Conservation (phyloP, 2,797 vertebrate species). For the Manis javanica region DNA sequence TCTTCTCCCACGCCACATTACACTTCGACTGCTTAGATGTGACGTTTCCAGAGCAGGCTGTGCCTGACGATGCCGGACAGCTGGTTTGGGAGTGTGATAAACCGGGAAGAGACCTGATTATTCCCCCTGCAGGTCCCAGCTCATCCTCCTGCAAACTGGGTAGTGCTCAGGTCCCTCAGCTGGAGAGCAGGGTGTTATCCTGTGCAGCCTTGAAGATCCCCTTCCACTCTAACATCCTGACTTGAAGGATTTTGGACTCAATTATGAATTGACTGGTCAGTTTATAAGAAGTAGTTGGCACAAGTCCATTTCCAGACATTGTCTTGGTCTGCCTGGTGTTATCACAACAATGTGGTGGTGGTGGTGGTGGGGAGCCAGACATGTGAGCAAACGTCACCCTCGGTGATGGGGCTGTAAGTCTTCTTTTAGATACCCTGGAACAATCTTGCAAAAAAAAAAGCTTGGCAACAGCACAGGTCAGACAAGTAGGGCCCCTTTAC, state of each 20-base stretch:
- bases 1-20: no score
- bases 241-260: not conserved
- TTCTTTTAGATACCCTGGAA: not conserved
- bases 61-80: not conserved
- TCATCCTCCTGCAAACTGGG: not conserved
- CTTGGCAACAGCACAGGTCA: not conserved
- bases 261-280: not conserved
- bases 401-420: not conserved
- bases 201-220: no score
- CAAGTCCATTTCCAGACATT: not conserved
- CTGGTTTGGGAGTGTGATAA: fast-evolving
- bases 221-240: not conserved
- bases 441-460: not conserved
- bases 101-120: not conserved
- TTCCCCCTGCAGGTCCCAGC: not conserved
- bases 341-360: not conserved
- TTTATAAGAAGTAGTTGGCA: not conserved
- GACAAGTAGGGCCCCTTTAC: not conserved
- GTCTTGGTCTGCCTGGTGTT: not conserved
- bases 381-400: not conserved
- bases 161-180: not conserved
- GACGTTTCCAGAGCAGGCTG: not conserved
- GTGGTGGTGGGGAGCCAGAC: not conserved
- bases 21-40: not conserved
- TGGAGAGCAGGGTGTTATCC: not conserved